Conservation (phyloP, 1,140 invertebrate species). For the Pararge aegeria region DNA sequence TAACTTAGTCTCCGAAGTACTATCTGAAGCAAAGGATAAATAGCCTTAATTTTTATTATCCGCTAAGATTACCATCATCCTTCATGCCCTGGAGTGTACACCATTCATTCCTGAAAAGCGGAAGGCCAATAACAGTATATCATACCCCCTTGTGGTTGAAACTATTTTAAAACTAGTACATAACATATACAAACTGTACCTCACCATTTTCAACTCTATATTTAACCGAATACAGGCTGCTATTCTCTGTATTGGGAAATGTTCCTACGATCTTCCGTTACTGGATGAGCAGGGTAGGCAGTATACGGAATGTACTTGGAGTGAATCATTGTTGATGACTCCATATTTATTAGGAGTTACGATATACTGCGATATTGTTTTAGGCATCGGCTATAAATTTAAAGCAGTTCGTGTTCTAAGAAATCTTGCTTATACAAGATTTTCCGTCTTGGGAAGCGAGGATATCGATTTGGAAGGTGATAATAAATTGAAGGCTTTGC, state of each 20-base stretch:
- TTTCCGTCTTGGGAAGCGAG: neutral
- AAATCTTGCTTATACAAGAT: neutral
- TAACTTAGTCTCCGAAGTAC: no score
- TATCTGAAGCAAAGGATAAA: constrained; percentile 7
- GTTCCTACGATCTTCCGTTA: constrained; percentile 1
- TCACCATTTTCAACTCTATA: constrained; percentile 11
- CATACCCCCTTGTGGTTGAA: constrained; percentile 35
- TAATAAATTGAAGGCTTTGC: neutral
- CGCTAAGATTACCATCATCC: constrained; percentile 22
- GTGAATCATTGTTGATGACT: constrained; percentile 37
- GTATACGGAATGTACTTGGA: constrained; percentile 21
- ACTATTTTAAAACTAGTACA: constrained; percentile 24
- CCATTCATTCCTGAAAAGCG: constrained; percentile 35
- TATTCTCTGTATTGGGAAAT: neutral
- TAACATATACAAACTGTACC: constrained; percentile 5
- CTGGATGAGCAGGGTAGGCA: constrained; percentile 17
- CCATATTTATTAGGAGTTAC: constrained; percentile 33
- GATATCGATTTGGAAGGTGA: neutral
- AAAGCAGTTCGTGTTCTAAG: neutral
- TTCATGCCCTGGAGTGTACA: constrained; percentile 24
- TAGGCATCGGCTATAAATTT: constrained; percentile 18
- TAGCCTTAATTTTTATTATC: constrained; percentile 30
- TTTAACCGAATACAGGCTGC: neutral
- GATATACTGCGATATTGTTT: constrained; percentile 29
- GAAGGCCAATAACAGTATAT: constrained; percentile 37